A percentile compares a stretch with the other conserved stretches of the same genome.
These are phyloP conservation scores for Bergia puertoricense DNA, from an alignment of 92 coral and sea anemone species.

Conservation along the genomic window DNA sequence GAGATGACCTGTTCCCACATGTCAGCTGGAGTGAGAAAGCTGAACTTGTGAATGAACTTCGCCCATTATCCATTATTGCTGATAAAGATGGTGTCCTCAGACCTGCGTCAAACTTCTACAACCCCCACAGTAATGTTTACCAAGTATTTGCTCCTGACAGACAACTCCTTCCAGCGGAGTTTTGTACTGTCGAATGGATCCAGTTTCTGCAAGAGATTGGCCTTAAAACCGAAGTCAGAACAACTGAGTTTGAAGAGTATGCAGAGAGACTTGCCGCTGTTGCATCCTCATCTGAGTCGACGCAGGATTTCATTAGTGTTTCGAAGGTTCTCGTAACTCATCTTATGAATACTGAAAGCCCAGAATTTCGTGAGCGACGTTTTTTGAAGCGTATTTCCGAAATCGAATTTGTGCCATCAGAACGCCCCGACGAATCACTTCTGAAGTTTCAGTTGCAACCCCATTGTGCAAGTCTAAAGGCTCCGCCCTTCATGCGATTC, in stretches of 20 bases:
- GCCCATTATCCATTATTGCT: conserved; percentile 29
- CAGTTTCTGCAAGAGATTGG: conserved; percentile 46
- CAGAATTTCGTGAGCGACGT: conserved; percentile 14
- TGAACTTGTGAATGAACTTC: conserved; percentile 34
- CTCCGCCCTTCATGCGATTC: conserved; percentile 26
- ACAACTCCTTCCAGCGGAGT: conserved; percentile 41
- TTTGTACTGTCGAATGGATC: conserved; percentile 34
- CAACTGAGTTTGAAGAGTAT: conserved; percentile 28
- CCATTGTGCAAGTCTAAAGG: neutral
- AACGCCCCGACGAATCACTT: conserved; percentile 2
- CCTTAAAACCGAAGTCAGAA: conserved; percentile 38
- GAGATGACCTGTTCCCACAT: conserved; percentile 21
- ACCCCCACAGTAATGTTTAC: conserved; percentile 32
- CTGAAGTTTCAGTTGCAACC: conserved; percentile 38
- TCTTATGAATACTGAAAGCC: conserved; percentile 22
- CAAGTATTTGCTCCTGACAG: conserved; percentile 8
- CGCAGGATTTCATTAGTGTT: neutral
- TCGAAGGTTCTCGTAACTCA: conserved; percentile 29
- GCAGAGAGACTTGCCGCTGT: conserved; percentile 23
- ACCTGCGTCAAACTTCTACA: conserved; percentile 44
- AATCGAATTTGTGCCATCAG: conserved; percentile 48
- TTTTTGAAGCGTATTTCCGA: conserved; percentile 47
- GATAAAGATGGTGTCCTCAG: conserved; percentile 33
- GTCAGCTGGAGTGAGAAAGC: neutral
- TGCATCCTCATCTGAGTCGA: neutral